phyloP scores from a whole-genome alignment of 2,888 invertebrate genomes.

The Nebria salina region DNA sequence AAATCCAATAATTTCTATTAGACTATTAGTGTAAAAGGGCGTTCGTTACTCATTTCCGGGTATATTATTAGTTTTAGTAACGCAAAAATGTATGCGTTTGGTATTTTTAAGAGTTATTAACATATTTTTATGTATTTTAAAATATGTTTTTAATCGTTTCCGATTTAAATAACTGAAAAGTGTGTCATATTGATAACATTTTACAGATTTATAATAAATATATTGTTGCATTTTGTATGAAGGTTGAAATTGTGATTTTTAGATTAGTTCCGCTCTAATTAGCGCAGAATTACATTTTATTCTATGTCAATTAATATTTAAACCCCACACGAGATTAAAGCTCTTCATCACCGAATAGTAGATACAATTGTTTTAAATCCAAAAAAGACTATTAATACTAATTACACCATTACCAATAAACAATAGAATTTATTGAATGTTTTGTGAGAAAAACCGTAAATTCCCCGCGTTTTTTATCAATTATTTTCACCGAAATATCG shows the following conservation, averaged over 20 bases:
- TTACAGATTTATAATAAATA: not conserved
- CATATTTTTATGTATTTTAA: not conserved
- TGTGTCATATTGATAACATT: not conserved
- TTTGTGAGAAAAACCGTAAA: too few species aligned
- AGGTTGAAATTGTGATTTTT: constrained; percentile 1
- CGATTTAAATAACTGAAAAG: not conserved
- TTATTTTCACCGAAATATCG: constrained; percentile 56
- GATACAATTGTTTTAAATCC: too few species aligned
- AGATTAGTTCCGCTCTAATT: not conserved
- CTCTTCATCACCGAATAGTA: too few species aligned
- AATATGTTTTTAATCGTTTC: not conserved
- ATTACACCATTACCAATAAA: too few species aligned
- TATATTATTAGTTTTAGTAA: not conserved
- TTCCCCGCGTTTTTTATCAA: constrained; percentile 59
- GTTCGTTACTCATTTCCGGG: not conserved
- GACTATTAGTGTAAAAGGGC: not conserved
- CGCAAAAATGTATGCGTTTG: not conserved
- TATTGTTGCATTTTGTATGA: not conserved
- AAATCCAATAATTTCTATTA: not conserved
- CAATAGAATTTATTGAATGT: too few species aligned
- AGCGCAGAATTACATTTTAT: not conserved
- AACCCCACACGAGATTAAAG: not conserved
- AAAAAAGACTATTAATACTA: too few species aligned
- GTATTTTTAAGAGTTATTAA: not conserved
- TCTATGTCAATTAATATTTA: not conserved